Evolutionary conservation across 2,888 invertebrate genomes (phyloP).

Genomic region (Scaptomyza cyrtandrae): DNA sequence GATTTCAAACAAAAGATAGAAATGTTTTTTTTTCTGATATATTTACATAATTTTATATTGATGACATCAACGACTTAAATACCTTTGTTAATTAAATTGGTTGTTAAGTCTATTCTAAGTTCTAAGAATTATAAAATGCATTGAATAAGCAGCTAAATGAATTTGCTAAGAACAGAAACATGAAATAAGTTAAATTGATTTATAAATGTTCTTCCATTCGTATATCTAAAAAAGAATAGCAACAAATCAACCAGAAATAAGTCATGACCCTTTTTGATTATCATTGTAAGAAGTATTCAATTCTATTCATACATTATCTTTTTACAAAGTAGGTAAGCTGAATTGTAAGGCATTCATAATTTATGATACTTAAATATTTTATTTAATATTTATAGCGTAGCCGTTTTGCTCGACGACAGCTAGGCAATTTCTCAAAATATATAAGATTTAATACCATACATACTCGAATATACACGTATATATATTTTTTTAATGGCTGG

Average conservation of each 20-base stretch:
- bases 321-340: conserved; percentile 6
- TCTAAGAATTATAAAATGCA: too few relatives aligned
- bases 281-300: neutral
- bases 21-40: too few relatives aligned
- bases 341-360: neutral
- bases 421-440: conserved; percentile 14
- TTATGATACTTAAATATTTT: conserved; percentile 19
- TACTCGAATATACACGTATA: conserved; percentile 13
- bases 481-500: conserved; percentile 8
- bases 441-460: conserved; percentile 5
- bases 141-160: too few relatives aligned
- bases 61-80: too few relatives aligned
- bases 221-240: too few relatives aligned
- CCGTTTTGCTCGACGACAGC: conserved; percentile 19
- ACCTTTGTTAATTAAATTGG: too few relatives aligned
- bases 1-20: too few relatives aligned
- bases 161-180: neutral
- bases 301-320: neutral
- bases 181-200: neutral
- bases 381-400: conserved; percentile 25
- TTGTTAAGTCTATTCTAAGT: too few relatives aligned
- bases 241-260: neutral
- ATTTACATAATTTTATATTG: too few relatives aligned
- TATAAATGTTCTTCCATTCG: neutral
- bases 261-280: conserved; percentile 4